Conservation (phyloP, 2,888 invertebrate species). For the Drosophila percnosoma region DNA sequence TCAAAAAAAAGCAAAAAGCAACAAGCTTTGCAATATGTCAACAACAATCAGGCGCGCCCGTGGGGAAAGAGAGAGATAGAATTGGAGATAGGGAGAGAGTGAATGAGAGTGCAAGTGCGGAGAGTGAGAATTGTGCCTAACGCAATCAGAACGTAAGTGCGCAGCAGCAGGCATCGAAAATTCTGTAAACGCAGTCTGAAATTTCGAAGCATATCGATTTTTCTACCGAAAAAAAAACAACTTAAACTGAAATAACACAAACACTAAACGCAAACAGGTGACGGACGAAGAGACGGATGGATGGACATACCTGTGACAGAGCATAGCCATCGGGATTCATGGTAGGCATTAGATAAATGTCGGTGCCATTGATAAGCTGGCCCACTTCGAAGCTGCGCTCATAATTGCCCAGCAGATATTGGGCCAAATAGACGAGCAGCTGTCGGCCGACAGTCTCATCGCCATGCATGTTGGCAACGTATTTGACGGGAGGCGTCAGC, state of each 20-base stretch:
- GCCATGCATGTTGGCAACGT: conserved; percentile 98
- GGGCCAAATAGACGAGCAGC: conserved; percentile 92
- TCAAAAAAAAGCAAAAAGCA: conserved; percentile 24
- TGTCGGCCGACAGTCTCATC: conserved; percentile 96
- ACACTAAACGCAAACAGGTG: conserved; percentile 39
- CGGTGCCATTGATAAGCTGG: conserved; percentile 92
- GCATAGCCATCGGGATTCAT: conserved; percentile 99
- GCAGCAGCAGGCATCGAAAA: conserved; percentile 31
- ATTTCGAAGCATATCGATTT: conserved; percentile 60
- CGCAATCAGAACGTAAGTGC: conserved; percentile 53
- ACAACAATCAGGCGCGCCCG: conserved; percentile 28
- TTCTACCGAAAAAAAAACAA: conserved; percentile 27
- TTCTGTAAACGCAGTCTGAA: conserved; percentile 13
- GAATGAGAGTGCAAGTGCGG: neutral
- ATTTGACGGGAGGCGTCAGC: conserved; percentile 95
- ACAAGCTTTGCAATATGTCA: conserved; percentile 50
- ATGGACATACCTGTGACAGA: conserved; percentile 89
- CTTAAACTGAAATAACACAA: neutral
- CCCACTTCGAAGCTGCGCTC: conserved; percentile 89
- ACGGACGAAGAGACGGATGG: neutral
- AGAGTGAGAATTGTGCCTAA: conserved; percentile 37
- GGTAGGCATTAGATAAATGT: conserved; percentile 98
- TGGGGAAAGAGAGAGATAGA: neutral
- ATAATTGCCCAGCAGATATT: conserved; percentile 92
- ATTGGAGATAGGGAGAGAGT: conserved; percentile 1